Percentiles rank a stretch among this genome's conserved stretches.
These are phyloP conservation scores for Cantharis lateralis DNA, from an alignment of 2,888 invertebrate genomes.

Conservation along the genomic window DNA sequence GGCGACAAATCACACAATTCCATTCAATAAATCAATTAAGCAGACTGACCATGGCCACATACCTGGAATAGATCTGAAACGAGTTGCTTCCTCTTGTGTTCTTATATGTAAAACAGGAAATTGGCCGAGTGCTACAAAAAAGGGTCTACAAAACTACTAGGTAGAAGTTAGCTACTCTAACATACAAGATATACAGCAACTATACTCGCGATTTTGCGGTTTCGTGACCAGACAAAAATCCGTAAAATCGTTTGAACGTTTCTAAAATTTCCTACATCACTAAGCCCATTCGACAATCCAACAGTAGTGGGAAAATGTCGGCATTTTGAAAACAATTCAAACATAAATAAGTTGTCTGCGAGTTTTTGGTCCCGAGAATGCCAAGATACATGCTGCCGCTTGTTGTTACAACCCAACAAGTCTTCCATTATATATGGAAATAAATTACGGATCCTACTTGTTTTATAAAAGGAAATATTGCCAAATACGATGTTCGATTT, in stretches of 20 bases:
- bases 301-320: slow-evolving; percentile 55
- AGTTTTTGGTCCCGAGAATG: slow-evolving; percentile 53
- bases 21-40: slow-evolving; percentile 54
- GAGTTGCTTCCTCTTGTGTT: slow-evolving; percentile 47
- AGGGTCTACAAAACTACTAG: slow-evolving; percentile 17
- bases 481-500: neutral
- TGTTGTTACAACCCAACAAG: slow-evolving; percentile 52
- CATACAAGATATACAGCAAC: neutral
- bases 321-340: slow-evolving; percentile 59
- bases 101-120: slow-evolving; percentile 50
- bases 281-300: slow-evolving; percentile 45
- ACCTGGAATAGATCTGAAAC: slow-evolving; percentile 44
- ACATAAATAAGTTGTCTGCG: slow-evolving; percentile 59
- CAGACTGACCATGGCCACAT: slow-evolving; percentile 44
- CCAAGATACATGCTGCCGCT: slow-evolving; percentile 53
- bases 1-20: slow-evolving; percentile 56
- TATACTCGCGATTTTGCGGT: slow-evolving; percentile 44
- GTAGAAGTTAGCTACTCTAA: neutral
- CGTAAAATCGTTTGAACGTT: slow-evolving; percentile 53
- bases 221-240: slow-evolving; percentile 53
- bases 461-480: slow-evolving; percentile 22
- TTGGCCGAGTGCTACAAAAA: slow-evolving; percentile 28
- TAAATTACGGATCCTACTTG: slow-evolving; percentile 41
- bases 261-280: slow-evolving; percentile 49
- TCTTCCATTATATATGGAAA: slow-evolving; percentile 48